Evolutionary conservation across 2,888 invertebrate genomes (phyloP).

Genomic region (Agonopterix arenella): DNA sequence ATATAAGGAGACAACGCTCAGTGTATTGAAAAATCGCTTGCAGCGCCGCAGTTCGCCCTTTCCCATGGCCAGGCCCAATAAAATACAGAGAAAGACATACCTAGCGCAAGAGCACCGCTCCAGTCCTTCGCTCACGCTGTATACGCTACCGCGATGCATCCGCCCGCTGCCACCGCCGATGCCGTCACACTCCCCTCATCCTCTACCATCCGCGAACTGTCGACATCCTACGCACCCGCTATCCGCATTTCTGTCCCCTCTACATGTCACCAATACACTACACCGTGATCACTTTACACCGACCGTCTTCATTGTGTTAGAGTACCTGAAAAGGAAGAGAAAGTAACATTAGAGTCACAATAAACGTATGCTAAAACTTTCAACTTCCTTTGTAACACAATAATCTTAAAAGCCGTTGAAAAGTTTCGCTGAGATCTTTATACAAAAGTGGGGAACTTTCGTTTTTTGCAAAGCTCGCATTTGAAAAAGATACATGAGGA

Average conservation of each 20-base stretch:
- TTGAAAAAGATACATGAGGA: too few relatives aligned
- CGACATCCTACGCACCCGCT: slow-evolving; percentile 8
- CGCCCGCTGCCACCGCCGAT: slow-evolving; percentile 46
- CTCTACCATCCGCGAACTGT: slow-evolving; percentile 10
- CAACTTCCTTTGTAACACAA: slow-evolving; percentile 8
- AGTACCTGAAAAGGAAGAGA: slow-evolving; percentile 8
- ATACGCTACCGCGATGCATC: slow-evolving; percentile 71
- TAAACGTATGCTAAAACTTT: neutral
- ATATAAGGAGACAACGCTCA: too few relatives aligned
- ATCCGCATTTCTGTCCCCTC: slow-evolving; percentile 2
- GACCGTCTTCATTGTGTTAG: slow-evolving; percentile 5
- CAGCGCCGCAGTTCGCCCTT: too few relatives aligned
- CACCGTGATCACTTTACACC: slow-evolving; percentile 5
- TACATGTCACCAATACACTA: slow-evolving; percentile 1
- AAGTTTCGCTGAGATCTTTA: neutral
- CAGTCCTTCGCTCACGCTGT: slow-evolving; percentile 70
- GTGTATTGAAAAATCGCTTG: too few relatives aligned
- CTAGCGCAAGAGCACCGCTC: slow-evolving; percentile 68
- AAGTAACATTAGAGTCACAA: neutral
- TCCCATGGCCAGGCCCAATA: too few relatives aligned
- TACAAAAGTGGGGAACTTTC: neutral
- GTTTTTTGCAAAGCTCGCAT: neutral
- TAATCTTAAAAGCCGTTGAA: neutral
- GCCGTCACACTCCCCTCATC: slow-evolving; percentile 45
- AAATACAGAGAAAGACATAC: slow-evolving; percentile 20